phyloP scores from a whole-genome alignment of 35 echinoderm and acorn worm genomes.

The Hemicentrotus pulcherrimus region DNA sequence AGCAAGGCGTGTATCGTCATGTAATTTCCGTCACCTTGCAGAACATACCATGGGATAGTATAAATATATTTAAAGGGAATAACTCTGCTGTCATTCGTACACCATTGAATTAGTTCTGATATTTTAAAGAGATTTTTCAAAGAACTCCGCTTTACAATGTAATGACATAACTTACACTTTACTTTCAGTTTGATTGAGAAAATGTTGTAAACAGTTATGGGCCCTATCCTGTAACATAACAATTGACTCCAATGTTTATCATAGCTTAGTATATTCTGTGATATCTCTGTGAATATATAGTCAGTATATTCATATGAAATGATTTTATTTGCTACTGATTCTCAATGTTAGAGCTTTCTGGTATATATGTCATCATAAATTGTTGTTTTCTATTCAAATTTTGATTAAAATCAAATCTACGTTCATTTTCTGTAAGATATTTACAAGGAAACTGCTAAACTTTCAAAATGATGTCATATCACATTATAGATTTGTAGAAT shows the following conservation, averaged over 20 bases:
- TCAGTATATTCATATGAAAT: background rate
- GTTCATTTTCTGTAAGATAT: background rate
- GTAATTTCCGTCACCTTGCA: background rate
- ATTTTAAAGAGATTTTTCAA: background rate
- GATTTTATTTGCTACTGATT: background rate
- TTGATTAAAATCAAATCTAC: too few relatives aligned
- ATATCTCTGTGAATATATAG: background rate
- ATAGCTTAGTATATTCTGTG: background rate
- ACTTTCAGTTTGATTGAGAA: background rate
- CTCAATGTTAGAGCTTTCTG: background rate
- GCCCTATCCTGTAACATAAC: too few relatives aligned
- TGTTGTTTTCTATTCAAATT: background rate
- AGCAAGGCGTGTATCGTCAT: slow-evolving; percentile 59
- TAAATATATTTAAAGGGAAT: background rate
- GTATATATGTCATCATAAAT: background rate
- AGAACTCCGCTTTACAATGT: background rate
- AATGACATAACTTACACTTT: background rate
- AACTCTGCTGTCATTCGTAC: background rate
- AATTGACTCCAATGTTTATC: background rate
- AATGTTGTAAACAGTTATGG: background rate
- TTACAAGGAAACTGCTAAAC: background rate
- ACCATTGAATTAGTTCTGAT: background rate
- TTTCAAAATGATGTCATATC: background rate
- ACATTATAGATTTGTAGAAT: background rate
- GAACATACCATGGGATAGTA: background rate